Conservation (phyloP, 2,888 invertebrate species). For the Thecophora atra region DNA sequence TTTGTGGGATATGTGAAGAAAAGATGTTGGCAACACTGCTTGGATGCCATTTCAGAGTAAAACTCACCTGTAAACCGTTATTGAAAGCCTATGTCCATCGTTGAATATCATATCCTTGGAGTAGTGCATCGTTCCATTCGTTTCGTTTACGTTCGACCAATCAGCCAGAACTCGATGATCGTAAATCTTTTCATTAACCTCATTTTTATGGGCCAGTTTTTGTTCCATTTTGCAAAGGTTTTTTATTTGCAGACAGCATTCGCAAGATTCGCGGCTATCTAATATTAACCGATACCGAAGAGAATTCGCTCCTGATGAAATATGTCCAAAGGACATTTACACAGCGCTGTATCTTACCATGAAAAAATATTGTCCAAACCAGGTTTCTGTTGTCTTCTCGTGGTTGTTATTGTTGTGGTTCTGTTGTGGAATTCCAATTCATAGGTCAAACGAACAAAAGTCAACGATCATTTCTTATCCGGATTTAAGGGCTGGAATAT, state of each 20-base stretch:
- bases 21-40: not conserved
- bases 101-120: constrained; percentile 84
- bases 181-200: constrained; percentile 60
- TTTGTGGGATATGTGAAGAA: not conserved
- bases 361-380: too few species aligned
- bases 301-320: not conserved
- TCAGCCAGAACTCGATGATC: constrained; percentile 63
- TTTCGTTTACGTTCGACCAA: constrained; percentile 61
- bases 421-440: not conserved
- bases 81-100: constrained; percentile 83
- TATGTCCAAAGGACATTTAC: too few species aligned
- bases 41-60: too few species aligned
- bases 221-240: too few species aligned
- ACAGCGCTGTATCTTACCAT: too few species aligned
- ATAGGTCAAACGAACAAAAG: too few species aligned
- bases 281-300: not conserved
- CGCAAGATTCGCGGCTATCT: not conserved
- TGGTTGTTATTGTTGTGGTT: too few species aligned
- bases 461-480: too few species aligned
- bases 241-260: constrained; percentile 49
- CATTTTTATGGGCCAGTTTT: too few species aligned
- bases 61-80: constrained; percentile 75
- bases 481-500: too few species aligned
- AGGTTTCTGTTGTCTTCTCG: not conserved
- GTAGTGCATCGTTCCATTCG: constrained; percentile 60